Conservation (phyloP, 2,888 invertebrate genomes). For the Coenonympha glycerion region DNA sequence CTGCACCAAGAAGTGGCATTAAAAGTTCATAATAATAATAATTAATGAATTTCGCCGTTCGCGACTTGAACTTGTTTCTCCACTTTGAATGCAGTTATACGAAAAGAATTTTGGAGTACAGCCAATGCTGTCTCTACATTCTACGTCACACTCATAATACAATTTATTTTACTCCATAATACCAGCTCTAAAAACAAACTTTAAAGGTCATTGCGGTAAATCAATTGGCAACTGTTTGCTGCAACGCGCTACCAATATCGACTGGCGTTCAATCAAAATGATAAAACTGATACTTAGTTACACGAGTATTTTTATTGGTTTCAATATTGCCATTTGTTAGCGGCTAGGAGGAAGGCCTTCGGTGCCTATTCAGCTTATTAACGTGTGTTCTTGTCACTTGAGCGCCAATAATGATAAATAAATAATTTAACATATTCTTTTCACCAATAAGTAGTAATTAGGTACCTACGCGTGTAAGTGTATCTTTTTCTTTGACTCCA, state of each 20-base stretch:
- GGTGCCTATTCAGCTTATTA: constrained; percentile 47
- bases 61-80: background rate
- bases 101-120: constrained; percentile 16
- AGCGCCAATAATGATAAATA: constrained; percentile 34
- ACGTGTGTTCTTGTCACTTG: constrained; percentile 37
- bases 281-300: constrained; percentile 11
- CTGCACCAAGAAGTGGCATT: background rate
- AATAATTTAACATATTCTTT: constrained; percentile 30
- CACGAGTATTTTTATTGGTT: constrained; percentile 14
- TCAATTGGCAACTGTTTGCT: constrained; percentile 21
- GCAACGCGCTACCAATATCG: constrained; percentile 21
- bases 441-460: background rate
- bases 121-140: constrained; percentile 20
- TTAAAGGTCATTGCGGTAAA: constrained; percentile 26
- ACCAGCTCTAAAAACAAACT: constrained; percentile 19
- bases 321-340: background rate
- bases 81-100: constrained; percentile 12
- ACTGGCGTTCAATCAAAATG: constrained; percentile 1
- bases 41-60: constrained; percentile 7
- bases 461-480: too few species aligned
- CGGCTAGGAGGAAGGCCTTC: constrained; percentile 41
- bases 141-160: too few species aligned
- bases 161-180: constrained; percentile 19
- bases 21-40: constrained; percentile 3
- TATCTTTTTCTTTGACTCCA: too few species aligned